Conservation (phyloP, 2,888 invertebrate species). For the Eupithecia insigniata region DNA sequence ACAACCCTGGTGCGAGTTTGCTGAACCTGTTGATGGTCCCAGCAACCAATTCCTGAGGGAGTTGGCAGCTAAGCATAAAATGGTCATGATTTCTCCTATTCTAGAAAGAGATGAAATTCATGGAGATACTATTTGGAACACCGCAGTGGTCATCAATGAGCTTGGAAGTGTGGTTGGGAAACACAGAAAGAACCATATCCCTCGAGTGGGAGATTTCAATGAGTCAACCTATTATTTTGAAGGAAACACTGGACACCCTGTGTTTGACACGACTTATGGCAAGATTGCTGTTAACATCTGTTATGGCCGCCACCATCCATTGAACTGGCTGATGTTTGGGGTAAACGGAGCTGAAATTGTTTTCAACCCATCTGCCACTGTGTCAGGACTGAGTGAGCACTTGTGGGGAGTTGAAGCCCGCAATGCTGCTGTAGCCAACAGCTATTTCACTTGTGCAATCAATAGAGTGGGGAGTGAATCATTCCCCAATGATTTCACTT, state of each 20-base stretch:
- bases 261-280: constrained; percentile 94
- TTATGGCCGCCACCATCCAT: constrained; percentile 98
- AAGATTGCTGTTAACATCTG: constrained; percentile 98
- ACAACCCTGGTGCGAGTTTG: constrained; percentile 98
- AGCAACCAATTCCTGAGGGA: constrained; percentile 91
- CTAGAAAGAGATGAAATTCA: constrained; percentile 95
- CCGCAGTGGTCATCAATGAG: constrained; percentile 95
- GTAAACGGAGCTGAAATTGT: constrained; percentile 99
- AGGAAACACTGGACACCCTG: constrained; percentile 97
- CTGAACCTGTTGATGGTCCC: constrained; percentile 94
- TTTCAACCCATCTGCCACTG: constrained; percentile 99
- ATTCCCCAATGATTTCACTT: constrained; percentile 86
- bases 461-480: constrained; percentile 97
- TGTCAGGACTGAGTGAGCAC: constrained; percentile 91
- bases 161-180: constrained; percentile 95
- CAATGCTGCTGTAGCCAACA: constrained; percentile 98
- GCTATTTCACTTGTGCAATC: constrained; percentile 95
- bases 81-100: constrained; percentile 98
- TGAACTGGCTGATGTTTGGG: constrained; percentile 99
- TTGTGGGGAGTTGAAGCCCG: constrained; percentile 98
- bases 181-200: constrained; percentile 99
- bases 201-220: constrained; percentile 98
- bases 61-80: constrained; percentile 91
- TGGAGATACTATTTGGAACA: constrained; percentile 97
- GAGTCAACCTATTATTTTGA: constrained; percentile 99